A percentile compares a stretch with the other conserved stretches of the same genome.
Evolutionary conservation across 2,113 vertebrate species (phyloP).

Genomic region (Sturnus vulgaris): DNA sequence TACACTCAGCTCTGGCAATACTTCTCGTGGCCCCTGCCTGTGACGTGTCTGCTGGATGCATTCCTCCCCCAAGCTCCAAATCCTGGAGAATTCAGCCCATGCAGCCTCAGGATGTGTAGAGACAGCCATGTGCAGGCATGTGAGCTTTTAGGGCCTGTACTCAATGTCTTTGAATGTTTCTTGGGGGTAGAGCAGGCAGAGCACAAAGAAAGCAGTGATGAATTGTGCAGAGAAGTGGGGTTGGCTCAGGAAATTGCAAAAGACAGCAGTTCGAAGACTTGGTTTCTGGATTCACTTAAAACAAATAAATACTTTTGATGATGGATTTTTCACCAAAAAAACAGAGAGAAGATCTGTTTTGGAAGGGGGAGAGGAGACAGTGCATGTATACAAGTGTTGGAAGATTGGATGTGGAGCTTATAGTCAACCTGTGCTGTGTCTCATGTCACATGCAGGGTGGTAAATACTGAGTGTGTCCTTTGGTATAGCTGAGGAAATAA

Average conservation of each 20-base stretch:
- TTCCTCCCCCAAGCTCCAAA: not conserved
- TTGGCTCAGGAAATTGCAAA: slow-evolving; percentile 41
- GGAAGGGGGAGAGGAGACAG: not conserved
- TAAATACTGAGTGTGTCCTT: not conserved
- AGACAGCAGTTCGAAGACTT: not conserved
- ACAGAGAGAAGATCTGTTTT: not conserved
- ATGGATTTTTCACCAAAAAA: not conserved
- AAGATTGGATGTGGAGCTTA: not conserved
- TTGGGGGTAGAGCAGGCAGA: not conserved
- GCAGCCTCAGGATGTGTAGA: not conserved
- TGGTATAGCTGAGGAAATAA: not conserved
- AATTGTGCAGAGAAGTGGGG: not conserved
- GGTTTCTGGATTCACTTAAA: slow-evolving; percentile 39
- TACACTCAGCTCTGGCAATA: not conserved
- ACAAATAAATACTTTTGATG: not conserved
- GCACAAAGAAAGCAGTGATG: slow-evolving; percentile 11
- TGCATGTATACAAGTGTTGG: not conserved
- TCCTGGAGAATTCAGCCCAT: not conserved
- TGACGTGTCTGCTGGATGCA: not conserved
- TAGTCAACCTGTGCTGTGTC: not conserved
- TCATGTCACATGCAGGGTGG: not conserved
- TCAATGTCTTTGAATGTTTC: slow-evolving; percentile 2
- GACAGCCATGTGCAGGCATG: not conserved
- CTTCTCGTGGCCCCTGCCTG: not conserved
- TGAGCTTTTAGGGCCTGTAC: not conserved